Percentiles rank a stretch among this genome's conserved stretches.
Evolutionary conservation across 2,113 vertebrate species (phyloP).

Genomic region (rat (Rattus norvegicus)): GRCr8 NC_086024.1:19732501-19733000

Average conservation of each 20-base stretch:
- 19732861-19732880: background rate
- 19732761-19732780: background rate
- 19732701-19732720: too few relatives aligned
- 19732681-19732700: background rate
- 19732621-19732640: background rate
- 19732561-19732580: background rate
- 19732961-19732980: too few relatives aligned
- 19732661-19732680: background rate
- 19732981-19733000: background rate
- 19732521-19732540: background rate
- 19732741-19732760: background rate
- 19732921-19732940: background rate
- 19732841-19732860: background rate
- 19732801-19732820: background rate
- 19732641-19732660: background rate
- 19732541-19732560: background rate
- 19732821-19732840: background rate
- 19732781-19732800: background rate
- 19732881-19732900: background rate
- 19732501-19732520: background rate
- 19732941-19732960: background rate
- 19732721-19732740: background rate
- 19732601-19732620: background rate
- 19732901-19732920: background rate
- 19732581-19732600: background rate